Conservation (phyloP, 2,113 vertebrate genomes). For the Antigone vipio region DNA sequence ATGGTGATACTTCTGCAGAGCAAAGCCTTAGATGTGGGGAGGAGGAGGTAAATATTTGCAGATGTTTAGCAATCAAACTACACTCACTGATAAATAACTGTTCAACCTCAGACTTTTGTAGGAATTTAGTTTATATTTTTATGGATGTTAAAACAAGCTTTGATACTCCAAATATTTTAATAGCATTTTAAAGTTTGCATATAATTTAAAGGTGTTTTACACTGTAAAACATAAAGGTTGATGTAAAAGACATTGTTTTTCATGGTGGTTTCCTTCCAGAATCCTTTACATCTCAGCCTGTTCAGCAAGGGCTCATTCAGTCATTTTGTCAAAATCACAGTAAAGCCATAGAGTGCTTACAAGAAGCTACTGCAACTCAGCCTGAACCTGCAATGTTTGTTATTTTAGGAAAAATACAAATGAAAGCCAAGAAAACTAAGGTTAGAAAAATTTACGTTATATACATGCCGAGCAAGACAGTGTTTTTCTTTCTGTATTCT, state of each 20-base stretch:
- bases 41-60: neutral
- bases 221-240: neutral
- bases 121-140: neutral
- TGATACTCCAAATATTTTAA: neutral
- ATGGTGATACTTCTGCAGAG: neutral
- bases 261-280: constrained; percentile 39
- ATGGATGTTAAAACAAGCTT: neutral
- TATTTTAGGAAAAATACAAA: constrained; percentile 77
- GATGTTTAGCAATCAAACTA: neutral
- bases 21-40: neutral
- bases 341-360: constrained; percentile 72
- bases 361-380: neutral
- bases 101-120: neutral
- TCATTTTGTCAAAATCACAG: constrained; percentile 77
- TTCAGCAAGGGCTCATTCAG: constrained; percentile 75
- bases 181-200: neutral
- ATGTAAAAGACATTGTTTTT: neutral
- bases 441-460: constrained; percentile 43
- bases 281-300: constrained; percentile 54
- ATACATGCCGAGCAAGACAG: neutral
- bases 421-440: constrained; percentile 75
- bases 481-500: neutral
- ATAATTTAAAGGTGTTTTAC: neutral
- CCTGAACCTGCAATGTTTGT: constrained; percentile 39
- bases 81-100: neutral